Evolutionary conservation across 30 jellyfish, hydroid and myxozoan genomes (phyloP).

Genomic region (Pelagia noctiluca): DNA sequence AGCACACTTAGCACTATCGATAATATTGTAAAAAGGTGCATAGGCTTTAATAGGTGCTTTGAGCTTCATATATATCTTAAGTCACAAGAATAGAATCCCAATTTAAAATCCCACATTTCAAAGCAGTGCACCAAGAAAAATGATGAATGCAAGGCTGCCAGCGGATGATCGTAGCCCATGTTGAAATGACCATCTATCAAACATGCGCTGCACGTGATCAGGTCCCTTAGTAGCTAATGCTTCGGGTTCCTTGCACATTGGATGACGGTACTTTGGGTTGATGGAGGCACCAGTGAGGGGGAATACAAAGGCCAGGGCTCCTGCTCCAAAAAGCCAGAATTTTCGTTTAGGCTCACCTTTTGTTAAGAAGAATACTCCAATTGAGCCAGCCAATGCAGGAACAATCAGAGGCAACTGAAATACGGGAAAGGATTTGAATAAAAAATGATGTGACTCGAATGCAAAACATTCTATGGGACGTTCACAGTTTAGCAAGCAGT

Average conservation of each 20-base stretch:
- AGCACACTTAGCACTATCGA: too few relatives aligned
- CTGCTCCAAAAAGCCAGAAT: slow-evolving; percentile 20
- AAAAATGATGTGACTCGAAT: not conserved
- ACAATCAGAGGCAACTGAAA: slow-evolving; percentile 15
- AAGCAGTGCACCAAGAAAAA: slow-evolving; percentile 7
- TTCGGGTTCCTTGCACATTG: slow-evolving; percentile 15
- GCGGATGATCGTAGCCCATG: not conserved
- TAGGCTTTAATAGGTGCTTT: too few relatives aligned
- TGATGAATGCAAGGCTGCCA: not conserved
- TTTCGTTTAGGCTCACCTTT: slow-evolving; percentile 21
- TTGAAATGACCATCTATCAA: slow-evolving; percentile 1
- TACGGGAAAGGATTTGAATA: not conserved
- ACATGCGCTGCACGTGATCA: slow-evolving; percentile 19
- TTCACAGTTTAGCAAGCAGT: too few relatives aligned
- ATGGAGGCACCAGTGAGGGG: slow-evolving; percentile 35
- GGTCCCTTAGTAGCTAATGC: slow-evolving; percentile 25
- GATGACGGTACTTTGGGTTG: slow-evolving; percentile 22
- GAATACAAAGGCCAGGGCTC: slow-evolving; percentile 10
- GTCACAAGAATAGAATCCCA: too few relatives aligned
- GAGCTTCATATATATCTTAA: too few relatives aligned
- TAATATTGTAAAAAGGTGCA: too few relatives aligned
- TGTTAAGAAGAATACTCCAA: slow-evolving; percentile 14
- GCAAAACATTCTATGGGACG: too few relatives aligned
- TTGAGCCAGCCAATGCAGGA: slow-evolving; percentile 4
- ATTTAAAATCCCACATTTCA: too few relatives aligned